These are phyloP conservation scores for Dryobates pubescens DNA, from an alignment of 2,797 vertebrate species.

Conservation along the genomic window DNA sequence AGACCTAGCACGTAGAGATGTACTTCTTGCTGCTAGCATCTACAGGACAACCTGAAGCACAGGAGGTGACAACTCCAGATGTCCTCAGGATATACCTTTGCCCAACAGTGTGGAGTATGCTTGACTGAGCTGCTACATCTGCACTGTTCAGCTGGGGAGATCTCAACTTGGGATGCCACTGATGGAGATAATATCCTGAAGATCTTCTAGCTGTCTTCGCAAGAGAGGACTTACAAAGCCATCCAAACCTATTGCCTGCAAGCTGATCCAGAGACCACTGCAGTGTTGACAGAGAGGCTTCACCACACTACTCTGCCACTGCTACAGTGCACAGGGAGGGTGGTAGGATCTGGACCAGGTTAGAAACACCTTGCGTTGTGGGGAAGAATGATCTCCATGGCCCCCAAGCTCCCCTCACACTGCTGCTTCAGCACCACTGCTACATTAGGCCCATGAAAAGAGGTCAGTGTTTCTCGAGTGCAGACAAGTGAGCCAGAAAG, in stretches of 20 bases:
- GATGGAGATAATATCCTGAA: background rate
- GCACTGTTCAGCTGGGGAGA: background rate
- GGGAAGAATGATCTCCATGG: background rate
- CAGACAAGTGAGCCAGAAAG: conserved; percentile 14
- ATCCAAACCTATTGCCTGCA: background rate
- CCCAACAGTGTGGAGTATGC: background rate
- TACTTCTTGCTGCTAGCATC: background rate
- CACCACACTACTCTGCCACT: rapidly evolving
- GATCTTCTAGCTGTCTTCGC: background rate
- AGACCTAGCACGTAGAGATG: background rate
- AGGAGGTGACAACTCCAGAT: background rate
- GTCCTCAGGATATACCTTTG: rapidly evolving
- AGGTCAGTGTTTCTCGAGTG: background rate
- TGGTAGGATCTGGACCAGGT: background rate
- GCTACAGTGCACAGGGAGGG: background rate
- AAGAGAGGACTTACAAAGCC: background rate
- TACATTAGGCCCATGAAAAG: background rate
- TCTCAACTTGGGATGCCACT: background rate
- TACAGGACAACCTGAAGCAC: background rate
- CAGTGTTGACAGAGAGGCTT: background rate
- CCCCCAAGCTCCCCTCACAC: rapidly evolving
- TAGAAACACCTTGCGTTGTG: background rate
- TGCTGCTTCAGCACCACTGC: background rate
- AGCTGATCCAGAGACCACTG: background rate
- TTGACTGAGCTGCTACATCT: background rate